These are phyloP conservation scores for Melospiza georgiana DNA, from an alignment of 2,113 vertebrate genomes.

Conservation along the genomic window DNA sequence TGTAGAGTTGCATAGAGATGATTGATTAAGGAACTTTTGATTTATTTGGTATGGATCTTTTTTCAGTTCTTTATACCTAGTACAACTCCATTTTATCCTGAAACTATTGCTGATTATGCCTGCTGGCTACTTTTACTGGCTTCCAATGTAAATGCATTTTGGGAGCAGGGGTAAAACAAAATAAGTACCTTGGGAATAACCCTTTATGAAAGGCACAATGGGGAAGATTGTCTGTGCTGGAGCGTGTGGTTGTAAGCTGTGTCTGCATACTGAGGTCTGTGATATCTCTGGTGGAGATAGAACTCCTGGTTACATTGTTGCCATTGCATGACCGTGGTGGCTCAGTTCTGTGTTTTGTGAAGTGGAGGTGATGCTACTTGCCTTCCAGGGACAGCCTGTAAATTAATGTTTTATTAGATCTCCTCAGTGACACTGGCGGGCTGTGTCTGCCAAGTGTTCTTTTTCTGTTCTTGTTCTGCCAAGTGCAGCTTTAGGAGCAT, in stretches of 20 bases:
- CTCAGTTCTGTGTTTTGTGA: background rate
- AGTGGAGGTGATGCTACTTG: background rate
- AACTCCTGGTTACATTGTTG: background rate
- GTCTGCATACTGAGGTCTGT: background rate
- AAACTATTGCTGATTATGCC: background rate
- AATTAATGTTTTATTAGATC: background rate
- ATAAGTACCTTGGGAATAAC: background rate
- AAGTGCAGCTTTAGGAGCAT: background rate
- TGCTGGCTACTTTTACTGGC: background rate
- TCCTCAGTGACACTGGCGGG: background rate
- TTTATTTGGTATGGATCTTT: background rate
- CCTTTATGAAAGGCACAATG: fast-evolving
- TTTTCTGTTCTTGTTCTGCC: background rate
- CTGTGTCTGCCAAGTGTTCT: too few species aligned
- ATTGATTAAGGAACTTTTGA: background rate
- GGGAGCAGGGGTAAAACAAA: background rate
- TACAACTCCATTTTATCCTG: background rate
- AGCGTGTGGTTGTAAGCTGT: background rate
- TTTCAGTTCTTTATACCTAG: background rate
- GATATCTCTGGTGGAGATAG: background rate
- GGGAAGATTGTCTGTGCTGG: background rate
- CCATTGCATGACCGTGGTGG: background rate
- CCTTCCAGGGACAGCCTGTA: background rate
- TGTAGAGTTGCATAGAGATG: background rate
- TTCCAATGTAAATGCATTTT: background rate